phyloP scores from a whole-genome alignment of 2,797 vertebrate species.

The Bufotes viridis region DNA sequence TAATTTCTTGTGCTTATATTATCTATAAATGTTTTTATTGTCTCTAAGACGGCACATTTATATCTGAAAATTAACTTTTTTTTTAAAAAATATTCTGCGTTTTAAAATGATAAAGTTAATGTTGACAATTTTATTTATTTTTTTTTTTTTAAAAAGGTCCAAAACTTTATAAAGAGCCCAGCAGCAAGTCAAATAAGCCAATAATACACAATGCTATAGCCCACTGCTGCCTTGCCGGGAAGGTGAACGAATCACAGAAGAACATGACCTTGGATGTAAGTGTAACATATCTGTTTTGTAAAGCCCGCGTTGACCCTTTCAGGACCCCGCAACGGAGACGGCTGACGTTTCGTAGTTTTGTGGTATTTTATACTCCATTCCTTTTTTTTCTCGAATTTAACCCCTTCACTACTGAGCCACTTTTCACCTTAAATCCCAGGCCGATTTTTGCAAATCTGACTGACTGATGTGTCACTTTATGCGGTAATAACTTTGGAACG shows the following conservation, averaged over 20 bases:
- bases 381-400: too few species aligned
- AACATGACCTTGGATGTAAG: conserved; percentile 93
- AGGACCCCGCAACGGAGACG: neutral
- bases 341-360: neutral
- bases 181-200: conserved; percentile 95
- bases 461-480: too few species aligned
- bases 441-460: too few species aligned
- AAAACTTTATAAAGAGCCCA: conserved; percentile 97
- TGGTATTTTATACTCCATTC: too few species aligned
- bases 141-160: conserved; percentile 78
- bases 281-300: neutral
- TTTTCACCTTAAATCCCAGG: too few species aligned
- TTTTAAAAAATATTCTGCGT: neutral
- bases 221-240: conserved; percentile 96
- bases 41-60: neutral
- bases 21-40: neutral
- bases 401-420: too few species aligned
- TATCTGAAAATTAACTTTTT: neutral
- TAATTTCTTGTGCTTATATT: too few species aligned
- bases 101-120: neutral
- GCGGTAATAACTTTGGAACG: too few species aligned
- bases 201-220: conserved; percentile 97
- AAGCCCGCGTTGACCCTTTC: too few species aligned
- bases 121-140: neutral
- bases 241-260: conserved; percentile 96